Evolutionary conservation across 2,888 invertebrate genomes (phyloP).

Genomic region (Amblyteles armatorius): DNA sequence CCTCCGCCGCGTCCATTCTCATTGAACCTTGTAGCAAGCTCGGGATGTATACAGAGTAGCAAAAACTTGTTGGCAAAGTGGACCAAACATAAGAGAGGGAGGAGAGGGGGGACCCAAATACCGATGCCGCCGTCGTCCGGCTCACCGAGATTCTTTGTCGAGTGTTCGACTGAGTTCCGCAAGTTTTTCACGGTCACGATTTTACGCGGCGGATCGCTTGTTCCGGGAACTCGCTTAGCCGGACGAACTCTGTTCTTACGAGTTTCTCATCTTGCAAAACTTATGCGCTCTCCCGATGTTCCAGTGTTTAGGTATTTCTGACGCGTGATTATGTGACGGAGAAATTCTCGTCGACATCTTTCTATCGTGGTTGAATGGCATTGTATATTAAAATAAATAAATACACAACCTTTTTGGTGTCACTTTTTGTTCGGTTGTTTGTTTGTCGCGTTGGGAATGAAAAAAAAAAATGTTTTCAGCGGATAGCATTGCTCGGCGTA

Average conservation of each 20-base stretch:
- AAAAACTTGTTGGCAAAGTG: conserved; percentile 14
- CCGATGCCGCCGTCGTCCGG: not conserved
- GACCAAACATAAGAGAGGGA: not conserved
- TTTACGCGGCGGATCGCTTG: not conserved
- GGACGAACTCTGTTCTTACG: not conserved
- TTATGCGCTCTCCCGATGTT: not conserved
- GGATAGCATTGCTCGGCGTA: not conserved
- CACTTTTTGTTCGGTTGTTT: not conserved
- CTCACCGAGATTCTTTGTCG: conserved; percentile 17
- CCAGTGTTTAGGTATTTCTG: not conserved
- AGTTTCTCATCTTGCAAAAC: not conserved
- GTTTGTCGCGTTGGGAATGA: not conserved
- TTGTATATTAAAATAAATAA: not conserved
- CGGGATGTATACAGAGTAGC: conserved; percentile 27
- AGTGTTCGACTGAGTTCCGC: conserved; percentile 38
- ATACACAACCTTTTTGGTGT: not conserved
- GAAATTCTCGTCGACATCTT: not conserved
- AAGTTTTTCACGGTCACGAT: conserved; percentile 14
- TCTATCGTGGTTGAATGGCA: too few species aligned
- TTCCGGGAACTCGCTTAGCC: not conserved
- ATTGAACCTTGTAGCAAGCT: conserved; percentile 38
- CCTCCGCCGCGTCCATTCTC: conserved; percentile 27
- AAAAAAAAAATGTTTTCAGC: not conserved
- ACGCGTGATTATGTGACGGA: not conserved
- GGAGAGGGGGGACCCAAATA: not conserved